Base-by-base conservation (phyloP, 2,888 invertebrate genomes). In the Lepidocyrtoides sp. region DNA sequence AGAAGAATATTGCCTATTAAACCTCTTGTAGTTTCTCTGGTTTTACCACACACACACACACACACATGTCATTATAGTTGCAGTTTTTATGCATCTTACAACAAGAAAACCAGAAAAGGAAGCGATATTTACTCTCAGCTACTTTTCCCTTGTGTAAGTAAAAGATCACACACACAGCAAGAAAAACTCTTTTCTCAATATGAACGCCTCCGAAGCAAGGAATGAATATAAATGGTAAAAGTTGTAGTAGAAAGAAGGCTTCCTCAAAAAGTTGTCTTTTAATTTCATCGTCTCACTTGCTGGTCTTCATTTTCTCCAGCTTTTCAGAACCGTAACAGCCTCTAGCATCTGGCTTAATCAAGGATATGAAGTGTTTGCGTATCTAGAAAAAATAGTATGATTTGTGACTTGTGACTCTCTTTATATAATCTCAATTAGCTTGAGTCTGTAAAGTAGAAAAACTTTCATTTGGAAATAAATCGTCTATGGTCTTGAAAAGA, bases 61-160 rank as follows among this genome's bases (percentile, higher is more conserved):
- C n/a, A n/a, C n/a, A n/a, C n/a, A n/a, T n/a, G 83, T 51, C 83
- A 83, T 83, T 83, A 83, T 69, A 83, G 66, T 66, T 83, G 69
- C 69, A 66, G 29, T 83, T 69, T 66, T 32, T 29, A 48, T 69
- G 51, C 29, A 69, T 29, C 83, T 66, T 83, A 66, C 26, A 7
- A 44, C 44, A 48, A 72, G 54, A 1, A 1, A 54, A 51, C 2
- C 51, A 51, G 51, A 14, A 2, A 51, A 51, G 2, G 8, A 51
- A 3, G 36, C 36, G 36, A 36, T 36, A 36, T 36, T 12, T 48
- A 12, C 48, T 20, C 12, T 26, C 3, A 51, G 51, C n/a, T 12
- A 29, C 63, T 29, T 57, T 20, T 3, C 17, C 3, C 29, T 63
- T 14, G 8, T 20, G 63, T 14, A 63, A n/a, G n/a, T n/a, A n/a